Evolutionary conservation across 1,140 invertebrate species (phyloP).

Genomic region (Sitodiplosis mosellana): DNA sequence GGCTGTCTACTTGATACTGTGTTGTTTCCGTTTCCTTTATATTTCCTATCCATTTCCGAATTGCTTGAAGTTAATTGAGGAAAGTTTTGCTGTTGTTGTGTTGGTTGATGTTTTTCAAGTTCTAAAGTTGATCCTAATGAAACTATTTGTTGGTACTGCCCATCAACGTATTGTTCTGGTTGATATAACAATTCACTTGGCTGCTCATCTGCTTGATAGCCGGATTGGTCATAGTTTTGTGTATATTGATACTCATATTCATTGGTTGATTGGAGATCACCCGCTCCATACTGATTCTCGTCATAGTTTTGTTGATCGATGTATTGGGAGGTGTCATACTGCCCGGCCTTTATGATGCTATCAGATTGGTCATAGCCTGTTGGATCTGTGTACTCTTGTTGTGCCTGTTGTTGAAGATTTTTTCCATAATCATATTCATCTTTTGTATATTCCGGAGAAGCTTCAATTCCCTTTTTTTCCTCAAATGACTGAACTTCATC

Average conservation of each 20-base stretch:
- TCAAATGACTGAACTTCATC: background rate
- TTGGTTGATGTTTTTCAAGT: constrained; percentile 1
- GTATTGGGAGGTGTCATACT: background rate
- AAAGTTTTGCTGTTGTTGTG: constrained; percentile 11
- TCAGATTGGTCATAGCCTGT: background rate
- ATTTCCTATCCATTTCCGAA: constrained; percentile 20
- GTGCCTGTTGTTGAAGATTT: constrained; percentile 5
- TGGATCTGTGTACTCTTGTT: constrained; percentile 5
- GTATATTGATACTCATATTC: constrained; percentile 12
- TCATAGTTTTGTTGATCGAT: constrained; percentile 6
- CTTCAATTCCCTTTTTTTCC: constrained; percentile 11
- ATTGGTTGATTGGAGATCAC: constrained; percentile 8
- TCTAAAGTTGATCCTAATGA: background rate
- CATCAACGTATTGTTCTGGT: background rate
- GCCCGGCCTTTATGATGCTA: background rate
- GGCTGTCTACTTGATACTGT: constrained; percentile 10
- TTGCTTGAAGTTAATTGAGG: constrained; percentile 20
- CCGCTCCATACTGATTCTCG: constrained; percentile 10
- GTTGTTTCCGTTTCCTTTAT: constrained; percentile 13
- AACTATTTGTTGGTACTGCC: background rate
- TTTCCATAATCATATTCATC: constrained; percentile 4
- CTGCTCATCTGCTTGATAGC: background rate
- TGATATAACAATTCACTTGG: background rate
- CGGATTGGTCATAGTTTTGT: constrained; percentile 9
- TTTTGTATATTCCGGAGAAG: constrained; percentile 7